Percentiles rank a stretch among this genome's conserved stretches.
Evolutionary conservation across 2,113 vertebrate species (phyloP).

Genomic region (Muscicapa adusta): DNA sequence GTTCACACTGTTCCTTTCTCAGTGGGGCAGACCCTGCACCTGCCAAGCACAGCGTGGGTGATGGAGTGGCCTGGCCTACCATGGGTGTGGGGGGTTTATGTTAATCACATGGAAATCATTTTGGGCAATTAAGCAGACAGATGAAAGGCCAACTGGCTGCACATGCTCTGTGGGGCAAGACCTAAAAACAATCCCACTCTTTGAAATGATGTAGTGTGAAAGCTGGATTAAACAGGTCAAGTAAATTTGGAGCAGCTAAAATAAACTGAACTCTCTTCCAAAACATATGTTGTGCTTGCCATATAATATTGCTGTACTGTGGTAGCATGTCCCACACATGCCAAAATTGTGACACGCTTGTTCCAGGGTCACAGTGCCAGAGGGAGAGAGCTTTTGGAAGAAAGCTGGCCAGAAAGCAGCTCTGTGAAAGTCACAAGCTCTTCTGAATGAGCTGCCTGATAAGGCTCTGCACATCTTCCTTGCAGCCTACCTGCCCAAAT

Average conservation of each 20-base stretch:
- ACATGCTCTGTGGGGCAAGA: background rate
- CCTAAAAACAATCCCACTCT: conserved; percentile 16
- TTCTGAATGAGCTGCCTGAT: background rate
- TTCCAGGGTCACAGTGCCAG: conserved; percentile 22
- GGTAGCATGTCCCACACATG: conserved; percentile 10
- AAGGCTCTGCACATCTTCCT: background rate
- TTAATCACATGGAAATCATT: conserved; percentile 17
- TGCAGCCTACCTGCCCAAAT: background rate
- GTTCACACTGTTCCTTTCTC: background rate
- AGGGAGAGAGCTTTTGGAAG: background rate
- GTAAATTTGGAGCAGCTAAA: conserved; percentile 58
- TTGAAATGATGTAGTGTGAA: conserved; percentile 52
- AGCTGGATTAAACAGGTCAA: conserved; percentile 55
- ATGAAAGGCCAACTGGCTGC: conserved; percentile 23
- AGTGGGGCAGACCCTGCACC: background rate
- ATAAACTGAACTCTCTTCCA: conserved; percentile 43
- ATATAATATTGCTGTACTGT: conserved; percentile 16
- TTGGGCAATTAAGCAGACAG: background rate
- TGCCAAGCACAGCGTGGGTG: background rate
- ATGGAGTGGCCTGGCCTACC: background rate
- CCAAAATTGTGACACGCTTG: conserved; percentile 34
- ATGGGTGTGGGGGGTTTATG: background rate
- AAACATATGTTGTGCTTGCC: conserved; percentile 45
- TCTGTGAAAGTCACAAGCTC: background rate
- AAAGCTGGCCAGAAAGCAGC: background rate